Percentiles rank a stretch among this genome's conserved stretches.
phyloP scores from a whole-genome alignment of 2,888 invertebrate species.

The Strigamia crassipes region DNA sequence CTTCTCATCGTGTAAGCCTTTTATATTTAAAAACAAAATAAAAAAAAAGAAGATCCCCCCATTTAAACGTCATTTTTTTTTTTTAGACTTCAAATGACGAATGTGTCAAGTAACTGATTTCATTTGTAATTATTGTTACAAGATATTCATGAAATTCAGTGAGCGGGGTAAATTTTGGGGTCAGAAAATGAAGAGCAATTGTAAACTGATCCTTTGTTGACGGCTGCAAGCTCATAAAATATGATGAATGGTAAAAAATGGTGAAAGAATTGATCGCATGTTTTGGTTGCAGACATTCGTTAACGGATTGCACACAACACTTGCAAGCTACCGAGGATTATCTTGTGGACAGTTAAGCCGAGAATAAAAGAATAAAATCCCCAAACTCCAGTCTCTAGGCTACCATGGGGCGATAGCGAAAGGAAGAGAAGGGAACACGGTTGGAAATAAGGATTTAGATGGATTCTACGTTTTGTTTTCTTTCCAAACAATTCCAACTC shows the following conservation, averaged over 20 bases:
- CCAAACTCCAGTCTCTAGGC: neutral
- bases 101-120: constrained; percentile 23
- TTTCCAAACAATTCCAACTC: neutral
- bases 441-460: constrained; percentile 33
- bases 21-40: neutral
- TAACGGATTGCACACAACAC: constrained; percentile 27
- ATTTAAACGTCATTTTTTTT: neutral
- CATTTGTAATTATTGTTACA: constrained; percentile 4
- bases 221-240: neutral
- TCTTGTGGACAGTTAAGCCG: constrained; percentile 37
- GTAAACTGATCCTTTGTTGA: neutral
- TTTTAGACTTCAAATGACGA: neutral
- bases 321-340: constrained; percentile 30
- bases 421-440: neutral
- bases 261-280: neutral
- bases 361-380: constrained; percentile 40
- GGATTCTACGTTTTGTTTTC: neutral
- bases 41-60: neutral
- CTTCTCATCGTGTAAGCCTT: neutral
- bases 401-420: neutral
- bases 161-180: constrained; percentile 16
- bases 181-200: constrained; percentile 18
- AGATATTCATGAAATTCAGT: constrained; percentile 24
- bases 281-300: constrained; percentile 38
- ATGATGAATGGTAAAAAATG: neutral